phyloP scores from a whole-genome alignment of 2,113 vertebrate species.

The Protomyctophum bolini region DNA sequence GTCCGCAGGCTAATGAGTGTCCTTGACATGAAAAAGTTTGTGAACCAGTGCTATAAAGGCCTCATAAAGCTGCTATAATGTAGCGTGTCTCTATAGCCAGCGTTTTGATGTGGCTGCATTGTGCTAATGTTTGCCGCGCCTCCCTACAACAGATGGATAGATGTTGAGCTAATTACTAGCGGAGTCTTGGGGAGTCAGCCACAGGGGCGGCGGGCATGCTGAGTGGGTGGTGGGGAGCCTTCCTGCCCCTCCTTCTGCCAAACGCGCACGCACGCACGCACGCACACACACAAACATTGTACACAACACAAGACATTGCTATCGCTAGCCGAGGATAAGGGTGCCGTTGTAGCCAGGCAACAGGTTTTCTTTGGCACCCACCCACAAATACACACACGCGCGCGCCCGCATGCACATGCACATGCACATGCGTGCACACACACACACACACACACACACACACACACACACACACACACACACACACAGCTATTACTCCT shows the following conservation, averaged over 20 bases:
- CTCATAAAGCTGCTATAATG: constrained; percentile 43
- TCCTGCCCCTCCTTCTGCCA: constrained; percentile 53
- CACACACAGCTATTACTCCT: constrained; percentile 65
- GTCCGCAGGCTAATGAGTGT: no score
- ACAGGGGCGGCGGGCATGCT: constrained; percentile 71
- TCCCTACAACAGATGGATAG: constrained; percentile 75
- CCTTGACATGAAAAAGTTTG: no score
- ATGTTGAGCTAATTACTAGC: constrained; percentile 75
- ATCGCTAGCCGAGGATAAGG: constrained; percentile 75
- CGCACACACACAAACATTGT: not conserved
- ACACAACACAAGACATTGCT: constrained; percentile 67
- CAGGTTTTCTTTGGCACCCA: constrained; percentile 77
- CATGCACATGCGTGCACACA: no score
- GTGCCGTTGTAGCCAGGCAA: constrained; percentile 80
- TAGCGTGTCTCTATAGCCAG: constrained; percentile 53
- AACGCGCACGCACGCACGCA: constrained; percentile 22
- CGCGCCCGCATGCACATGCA: no score
- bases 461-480: constrained; percentile 9
- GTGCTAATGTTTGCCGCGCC: constrained; percentile 70
- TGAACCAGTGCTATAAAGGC: not conserved
- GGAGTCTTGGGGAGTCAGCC: constrained; percentile 75
- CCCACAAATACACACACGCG: no score
- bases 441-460: no score
- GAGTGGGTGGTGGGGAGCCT: constrained; percentile 68
- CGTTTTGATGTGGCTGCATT: constrained; percentile 64